Evolutionary conservation across 2,888 invertebrate species (phyloP), one percentile per base, ranked within the genome.

Genomic region (Limnephilus lunatus): DNA sequence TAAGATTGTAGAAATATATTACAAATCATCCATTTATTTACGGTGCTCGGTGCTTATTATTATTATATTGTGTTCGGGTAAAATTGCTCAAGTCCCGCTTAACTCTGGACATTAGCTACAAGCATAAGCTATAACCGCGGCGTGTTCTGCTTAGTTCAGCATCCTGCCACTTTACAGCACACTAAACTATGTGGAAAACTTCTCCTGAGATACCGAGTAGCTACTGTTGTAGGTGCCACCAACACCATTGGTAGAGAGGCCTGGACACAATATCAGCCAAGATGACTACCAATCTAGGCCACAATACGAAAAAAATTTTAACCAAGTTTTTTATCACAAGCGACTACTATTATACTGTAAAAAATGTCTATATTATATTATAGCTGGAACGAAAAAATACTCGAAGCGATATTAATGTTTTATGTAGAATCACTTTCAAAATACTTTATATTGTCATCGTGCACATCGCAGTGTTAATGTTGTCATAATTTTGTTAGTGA

Each of bases 181-280:
- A 68, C 68, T 68, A 68, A 68, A 68, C 68, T 68, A 68, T 68
- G 68, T 68, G 68, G 68, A 68, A 68, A 68, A 68, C 68, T 68
- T 68, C 68, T 4, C 68, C 25, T 25, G 68, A 68, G 7, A 19
- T 68, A 68, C 25, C 9, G 25, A 11, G 25, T 9, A 0, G 68
- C 68, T n/a, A 68, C 68, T 68, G 68, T 68, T n/a, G 25, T 19
- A 25, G n/a, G 25, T 1, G 9, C 68, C 7, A 68, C 25, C 25
- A n/a, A n/a, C 68, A 68, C 68, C 68, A 9, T 9, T n/a, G 25
- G 68, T 68, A 68, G 7, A n/a, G 9, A 68, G 9, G 68, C 68
- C 68, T 25, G 25, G 68, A 68, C 25, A 68, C 25, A n/a, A n/a
- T n/a, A 0, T 68, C 25, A 25, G 25, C 68, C 68, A 68, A 68